Evolutionary conservation across 2,888 invertebrate genomes (phyloP).

Genomic region (Drosophila paramelanica): DNA sequence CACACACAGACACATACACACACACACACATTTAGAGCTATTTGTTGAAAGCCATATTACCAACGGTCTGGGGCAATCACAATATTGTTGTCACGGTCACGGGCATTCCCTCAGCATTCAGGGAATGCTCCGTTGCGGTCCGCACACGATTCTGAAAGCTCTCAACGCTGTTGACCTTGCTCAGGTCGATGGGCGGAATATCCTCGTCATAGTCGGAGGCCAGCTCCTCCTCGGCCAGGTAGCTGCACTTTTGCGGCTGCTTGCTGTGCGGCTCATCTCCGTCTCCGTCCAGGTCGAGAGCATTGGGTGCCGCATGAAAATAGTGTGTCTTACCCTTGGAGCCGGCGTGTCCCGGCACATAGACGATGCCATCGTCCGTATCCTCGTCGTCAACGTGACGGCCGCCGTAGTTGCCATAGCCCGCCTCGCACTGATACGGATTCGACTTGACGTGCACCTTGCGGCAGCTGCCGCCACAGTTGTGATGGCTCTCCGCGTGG

Average conservation of each 20-base stretch:
- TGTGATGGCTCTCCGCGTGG: slow-evolving; percentile 80
- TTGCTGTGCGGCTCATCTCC: slow-evolving; percentile 36
- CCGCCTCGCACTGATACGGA: slow-evolving; percentile 83
- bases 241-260: slow-evolving; percentile 53
- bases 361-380: slow-evolving; percentile 82
- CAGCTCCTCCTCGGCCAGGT: slow-evolving; percentile 73
- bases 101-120: slow-evolving; percentile 82
- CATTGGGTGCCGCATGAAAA: slow-evolving; percentile 61
- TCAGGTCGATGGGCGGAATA: slow-evolving; percentile 79
- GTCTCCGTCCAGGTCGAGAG: slow-evolving; percentile 50
- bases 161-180: slow-evolving; percentile 75
- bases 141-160: slow-evolving; percentile 80
- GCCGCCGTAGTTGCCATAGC: slow-evolving; percentile 77
- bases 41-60: slow-evolving; percentile 6
- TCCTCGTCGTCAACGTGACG: slow-evolving; percentile 76
- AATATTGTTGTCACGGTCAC: slow-evolving; percentile 84
- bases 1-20: slow-evolving; percentile 7
- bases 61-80: slow-evolving; percentile 73
- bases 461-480: slow-evolving; percentile 82
- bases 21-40: slow-evolving; percentile 10
- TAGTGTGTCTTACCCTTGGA: slow-evolving; percentile 66
- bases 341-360: slow-evolving; percentile 75
- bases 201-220: slow-evolving; percentile 81
- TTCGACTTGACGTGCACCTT: slow-evolving; percentile 82
- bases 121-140: slow-evolving; percentile 76